These are phyloP conservation scores for Lypha dubia DNA, from an alignment of 2,888 invertebrate genomes.

Conservation along the genomic window DNA sequence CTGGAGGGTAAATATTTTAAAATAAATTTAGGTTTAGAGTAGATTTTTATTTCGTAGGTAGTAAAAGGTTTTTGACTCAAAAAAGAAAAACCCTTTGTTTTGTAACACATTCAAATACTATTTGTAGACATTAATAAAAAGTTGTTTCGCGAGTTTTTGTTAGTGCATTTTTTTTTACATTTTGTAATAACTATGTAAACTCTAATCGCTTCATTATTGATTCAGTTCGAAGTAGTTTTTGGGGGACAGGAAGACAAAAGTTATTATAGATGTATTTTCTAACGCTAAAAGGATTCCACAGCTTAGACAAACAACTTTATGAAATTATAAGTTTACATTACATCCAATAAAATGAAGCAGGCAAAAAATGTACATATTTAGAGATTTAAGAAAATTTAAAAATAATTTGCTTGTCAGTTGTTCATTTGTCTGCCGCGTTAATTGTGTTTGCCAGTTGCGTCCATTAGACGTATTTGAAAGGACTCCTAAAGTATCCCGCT, in stretches of 20 bases:
- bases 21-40: slow-evolving; percentile 61
- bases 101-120: slow-evolving; percentile 38
- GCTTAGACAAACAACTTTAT: background rate
- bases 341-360: too few relatives aligned
- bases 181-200: slow-evolving; percentile 16
- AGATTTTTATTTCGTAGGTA: slow-evolving; percentile 36
- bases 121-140: slow-evolving; percentile 37
- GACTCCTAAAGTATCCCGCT: background rate
- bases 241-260: slow-evolving; percentile 50
- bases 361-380: too few relatives aligned
- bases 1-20: slow-evolving; percentile 69
- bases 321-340: background rate
- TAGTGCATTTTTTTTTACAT: slow-evolving; percentile 41
- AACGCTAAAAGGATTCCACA: background rate
- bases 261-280: background rate
- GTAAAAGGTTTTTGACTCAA: slow-evolving; percentile 12
- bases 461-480: background rate
- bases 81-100: slow-evolving; percentile 63
- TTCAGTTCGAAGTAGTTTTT: slow-evolving; percentile 39
- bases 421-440: background rate
- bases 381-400: background rate
- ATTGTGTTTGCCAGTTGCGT: slow-evolving; percentile 4
- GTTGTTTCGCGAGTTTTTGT: slow-evolving; percentile 42
- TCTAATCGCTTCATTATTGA: slow-evolving; percentile 9
- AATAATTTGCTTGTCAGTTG: background rate